Evolutionary conservation across 2,888 invertebrate species (phyloP).

Genomic region (Drosophila lutescens): DNA sequence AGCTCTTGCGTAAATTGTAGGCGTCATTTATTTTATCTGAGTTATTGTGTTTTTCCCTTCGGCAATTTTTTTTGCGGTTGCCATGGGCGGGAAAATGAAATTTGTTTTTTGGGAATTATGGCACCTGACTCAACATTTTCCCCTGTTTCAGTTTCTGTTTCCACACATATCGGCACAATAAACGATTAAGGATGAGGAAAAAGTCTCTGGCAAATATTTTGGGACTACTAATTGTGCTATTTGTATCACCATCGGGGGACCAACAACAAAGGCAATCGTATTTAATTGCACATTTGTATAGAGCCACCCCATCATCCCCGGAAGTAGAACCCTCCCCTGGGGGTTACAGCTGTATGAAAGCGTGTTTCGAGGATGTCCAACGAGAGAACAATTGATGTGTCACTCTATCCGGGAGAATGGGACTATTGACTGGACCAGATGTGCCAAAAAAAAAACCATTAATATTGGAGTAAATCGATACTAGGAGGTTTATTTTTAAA

Average conservation of each 20-base stretch:
- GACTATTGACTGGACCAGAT: conserved; percentile 2
- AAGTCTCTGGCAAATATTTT: conserved; percentile 41
- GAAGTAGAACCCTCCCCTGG: background rate
- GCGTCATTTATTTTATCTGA: conserved; percentile 63
- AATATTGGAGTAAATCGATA: background rate
- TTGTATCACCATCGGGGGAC: conserved; percentile 44
- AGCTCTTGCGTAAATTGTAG: conserved; percentile 60
- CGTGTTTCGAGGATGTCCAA: background rate
- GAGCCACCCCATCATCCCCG: conserved; percentile 8
- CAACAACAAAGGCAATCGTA: conserved; percentile 17
- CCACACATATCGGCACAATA: conserved; percentile 1
- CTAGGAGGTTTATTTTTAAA: too few species aligned
- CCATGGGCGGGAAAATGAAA: conserved; percentile 34
- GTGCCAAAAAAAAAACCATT: background rate
- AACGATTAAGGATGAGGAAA: background rate
- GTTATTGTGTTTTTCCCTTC: conserved; percentile 50
- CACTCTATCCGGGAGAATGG: conserved; percentile 4
- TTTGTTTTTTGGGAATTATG: conserved; percentile 47
- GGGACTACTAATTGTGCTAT: conserved; percentile 59
- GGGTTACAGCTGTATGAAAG: background rate
- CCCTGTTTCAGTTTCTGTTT: background rate
- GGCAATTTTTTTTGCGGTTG: conserved; percentile 28
- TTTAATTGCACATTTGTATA: conserved; percentile 41
- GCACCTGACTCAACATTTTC: conserved; percentile 53
- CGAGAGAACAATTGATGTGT: conserved; percentile 19